Evolutionary conservation across 2,113 vertebrate species (phyloP), one percentile per base, ranked within the genome.

Genomic region (Desmodus rotundus): DNA sequence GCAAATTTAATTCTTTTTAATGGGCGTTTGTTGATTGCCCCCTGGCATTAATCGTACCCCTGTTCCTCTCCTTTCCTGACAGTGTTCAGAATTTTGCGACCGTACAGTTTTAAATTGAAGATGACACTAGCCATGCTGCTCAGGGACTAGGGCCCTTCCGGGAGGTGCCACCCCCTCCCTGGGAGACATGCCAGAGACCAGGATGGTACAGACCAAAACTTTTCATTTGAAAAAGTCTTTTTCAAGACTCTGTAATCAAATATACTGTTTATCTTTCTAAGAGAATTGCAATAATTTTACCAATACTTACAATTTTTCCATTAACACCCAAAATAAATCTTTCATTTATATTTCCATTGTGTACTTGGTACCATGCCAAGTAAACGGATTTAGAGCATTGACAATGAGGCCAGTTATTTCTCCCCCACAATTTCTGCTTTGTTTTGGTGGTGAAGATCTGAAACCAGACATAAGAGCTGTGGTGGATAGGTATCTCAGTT

Each of bases 141-240:
- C 43, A 36, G 19, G 33, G 10, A 1, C 0, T 8, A 24, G 1
- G 3, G 9, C 5, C 7, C 5, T 14, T 74, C n/a, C 82, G 0
- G 47, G 2, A 41, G 31, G 33, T 68, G 3, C 14, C 38, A 38
- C 31, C 5, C 68, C 7, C 24, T 89, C 6, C 54, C 15, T 9
- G 20, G 5, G 17, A 36, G 36, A 72, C 67, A 72, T 83, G 9
- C 77, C 20, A 84, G 38, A 7, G 38, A 54, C 3, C 5, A 93
- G 31, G n/a, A 77, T 41, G 19, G 9, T 38, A 31, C 9, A 87
- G 4, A 63, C 14, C 14, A 88, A 72, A 3, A 24, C 4, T 36
- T 43, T 61, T 31, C 77, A 52, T 54, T 63, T 28, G 11, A 36
- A 91, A 58, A 3, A 19, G 11, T 26, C 3, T 54, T 91, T 92